A percentile compares a stretch with the other conserved stretches of the same genome.
These are phyloP conservation scores for Luscinia luscinia DNA, from an alignment of 2,797 vertebrate species.

Conservation along the genomic window DNA sequence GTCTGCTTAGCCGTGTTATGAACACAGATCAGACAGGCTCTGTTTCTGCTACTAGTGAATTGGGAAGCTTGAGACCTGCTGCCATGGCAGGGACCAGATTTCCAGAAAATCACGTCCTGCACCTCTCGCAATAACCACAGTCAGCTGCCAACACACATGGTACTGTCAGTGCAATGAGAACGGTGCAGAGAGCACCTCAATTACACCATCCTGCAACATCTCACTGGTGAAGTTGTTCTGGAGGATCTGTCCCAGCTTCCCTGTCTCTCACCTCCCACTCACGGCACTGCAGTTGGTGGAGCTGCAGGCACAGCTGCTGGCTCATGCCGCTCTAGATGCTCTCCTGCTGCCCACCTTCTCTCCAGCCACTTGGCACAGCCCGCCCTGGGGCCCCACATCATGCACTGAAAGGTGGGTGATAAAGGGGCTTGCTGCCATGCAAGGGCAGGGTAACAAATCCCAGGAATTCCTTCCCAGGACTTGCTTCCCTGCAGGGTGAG, in stretches of 20 bases:
- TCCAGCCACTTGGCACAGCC: not conserved
- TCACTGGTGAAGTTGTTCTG: not conserved
- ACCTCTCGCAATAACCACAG: rapidly evolving
- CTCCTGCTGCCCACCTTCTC: not conserved
- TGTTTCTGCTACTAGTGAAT: not conserved
- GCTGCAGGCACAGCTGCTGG: not conserved
- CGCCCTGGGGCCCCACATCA: not conserved
- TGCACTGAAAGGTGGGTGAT: not conserved
- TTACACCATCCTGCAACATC: not conserved
- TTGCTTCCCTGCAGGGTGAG: rapidly evolving
- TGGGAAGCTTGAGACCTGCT: not conserved
- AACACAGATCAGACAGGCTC: not conserved
- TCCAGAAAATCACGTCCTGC: not conserved
- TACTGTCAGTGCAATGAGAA: not conserved
- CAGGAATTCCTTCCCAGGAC: not conserved
- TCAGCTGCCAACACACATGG: not conserved
- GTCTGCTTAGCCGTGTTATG: not conserved
- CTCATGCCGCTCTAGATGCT: not conserved
- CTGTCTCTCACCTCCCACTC: not conserved
- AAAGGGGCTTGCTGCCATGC: not conserved
- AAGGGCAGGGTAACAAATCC: not conserved
- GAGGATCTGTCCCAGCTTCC: not conserved
- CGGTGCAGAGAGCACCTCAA: not conserved
- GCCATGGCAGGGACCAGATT: not conserved
- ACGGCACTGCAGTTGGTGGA: not conserved